phyloP scores from a whole-genome alignment of 1,140 invertebrate species.

The Hyles euphorbiae region DNA sequence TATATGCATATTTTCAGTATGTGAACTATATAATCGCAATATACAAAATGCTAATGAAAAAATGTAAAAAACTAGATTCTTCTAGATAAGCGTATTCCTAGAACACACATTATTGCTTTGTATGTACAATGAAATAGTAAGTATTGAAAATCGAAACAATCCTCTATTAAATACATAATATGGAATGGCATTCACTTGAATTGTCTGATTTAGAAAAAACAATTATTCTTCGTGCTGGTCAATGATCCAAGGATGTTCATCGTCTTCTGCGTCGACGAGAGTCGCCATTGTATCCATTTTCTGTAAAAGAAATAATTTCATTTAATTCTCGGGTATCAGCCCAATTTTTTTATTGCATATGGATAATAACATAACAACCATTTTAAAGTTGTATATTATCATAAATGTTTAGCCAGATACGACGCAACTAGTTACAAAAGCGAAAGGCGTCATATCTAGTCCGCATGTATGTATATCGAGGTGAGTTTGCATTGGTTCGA shows the following conservation, averaged over 20 bases:
- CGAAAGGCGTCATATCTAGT: constrained; percentile 16
- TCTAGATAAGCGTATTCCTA: too few relatives aligned
- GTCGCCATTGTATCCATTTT: constrained; percentile 67
- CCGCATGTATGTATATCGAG: constrained; percentile 38
- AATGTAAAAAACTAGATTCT: too few relatives aligned
- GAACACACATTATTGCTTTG: too few relatives aligned
- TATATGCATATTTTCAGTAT: too few relatives aligned
- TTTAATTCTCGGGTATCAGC: background rate
- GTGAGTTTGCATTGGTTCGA: constrained; percentile 67
- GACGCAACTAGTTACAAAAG: background rate
- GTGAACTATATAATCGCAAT: too few relatives aligned
- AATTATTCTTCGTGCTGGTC: background rate
- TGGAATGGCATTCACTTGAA: background rate
- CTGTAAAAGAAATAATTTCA: constrained; percentile 51
- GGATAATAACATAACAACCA: constrained; percentile 31
- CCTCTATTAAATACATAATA: too few relatives aligned
- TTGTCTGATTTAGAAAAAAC: background rate
- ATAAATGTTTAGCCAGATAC: background rate
- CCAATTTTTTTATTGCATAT: constrained; percentile 15
- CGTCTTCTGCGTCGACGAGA: constrained; percentile 64
- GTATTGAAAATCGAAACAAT: too few relatives aligned
- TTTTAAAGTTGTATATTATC: constrained; percentile 16
- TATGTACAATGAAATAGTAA: too few relatives aligned
- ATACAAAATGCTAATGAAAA: too few relatives aligned
- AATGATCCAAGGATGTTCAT: constrained; percentile 26